Percentiles rank a stretch among this genome's conserved stretches.
phyloP scores from a whole-genome alignment of 2,888 invertebrate genomes.

The Prosapia bicincta region DNA sequence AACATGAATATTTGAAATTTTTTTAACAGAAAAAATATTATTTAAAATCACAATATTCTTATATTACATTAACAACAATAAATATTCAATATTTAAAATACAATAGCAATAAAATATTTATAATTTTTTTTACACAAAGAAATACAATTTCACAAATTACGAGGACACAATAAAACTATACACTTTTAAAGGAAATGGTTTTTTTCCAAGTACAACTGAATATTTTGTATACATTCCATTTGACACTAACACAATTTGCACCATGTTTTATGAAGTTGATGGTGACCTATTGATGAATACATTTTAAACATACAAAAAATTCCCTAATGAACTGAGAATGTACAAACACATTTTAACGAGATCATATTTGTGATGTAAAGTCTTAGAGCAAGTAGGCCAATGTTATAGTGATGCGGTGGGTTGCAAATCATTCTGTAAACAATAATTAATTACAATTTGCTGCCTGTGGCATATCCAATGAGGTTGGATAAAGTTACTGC shows the following conservation, averaged over 20 bases:
- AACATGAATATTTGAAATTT: no score
- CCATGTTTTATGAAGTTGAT: not conserved
- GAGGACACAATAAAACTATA: not conserved
- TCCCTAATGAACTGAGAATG: not conserved
- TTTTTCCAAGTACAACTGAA: not conserved
- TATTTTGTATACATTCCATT: not conserved
- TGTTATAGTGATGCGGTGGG: not conserved
- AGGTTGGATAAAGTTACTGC: no score
- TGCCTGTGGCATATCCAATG: not conserved
- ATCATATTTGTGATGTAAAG: not conserved
- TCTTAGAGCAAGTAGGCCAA: not conserved
- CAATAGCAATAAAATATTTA: not conserved
- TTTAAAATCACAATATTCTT: no score
- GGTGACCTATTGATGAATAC: not conserved
- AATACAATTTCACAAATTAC: not conserved
- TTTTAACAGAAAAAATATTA: no score
- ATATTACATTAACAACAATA: not conserved
- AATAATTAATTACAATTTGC: not conserved
- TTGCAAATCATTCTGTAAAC: not conserved
- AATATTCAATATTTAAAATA: not conserved
- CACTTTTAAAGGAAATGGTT: not conserved
- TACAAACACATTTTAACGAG: not conserved
- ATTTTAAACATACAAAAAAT: not conserved
- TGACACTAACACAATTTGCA: not conserved
- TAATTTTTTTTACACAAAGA: not conserved